Evolutionary conservation across 2,113 vertebrate genomes (phyloP), one percentile per base, ranked within the genome.

Genomic region (Butorides virescens): DNA sequence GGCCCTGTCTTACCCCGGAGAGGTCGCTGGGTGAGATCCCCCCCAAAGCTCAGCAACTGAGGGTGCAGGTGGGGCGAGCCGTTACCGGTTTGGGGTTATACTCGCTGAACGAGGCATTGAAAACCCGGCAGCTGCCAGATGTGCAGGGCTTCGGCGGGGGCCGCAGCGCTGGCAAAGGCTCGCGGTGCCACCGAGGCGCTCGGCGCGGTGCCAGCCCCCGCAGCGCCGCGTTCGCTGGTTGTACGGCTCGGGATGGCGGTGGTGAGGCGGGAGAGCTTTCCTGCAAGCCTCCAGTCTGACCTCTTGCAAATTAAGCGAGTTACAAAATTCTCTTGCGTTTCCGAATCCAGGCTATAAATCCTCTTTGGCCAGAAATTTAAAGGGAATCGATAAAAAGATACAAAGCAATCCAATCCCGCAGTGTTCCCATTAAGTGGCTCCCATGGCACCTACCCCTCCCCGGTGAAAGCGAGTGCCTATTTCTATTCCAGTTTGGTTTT

Each of bases 161-260:
- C n/a, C 9, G 10, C 20, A 1, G 23, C 18, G 39, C 0, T 3
- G 39, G 21, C 58, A 18, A 18, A 0, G 11, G 58, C 65, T 17
- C 44, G 5, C 0, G 2, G 12, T 13, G 46, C 72, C 30, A 15
- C 15, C 0, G 15, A 34, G 61, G 50, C 17, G 5, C 22, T 19
- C 4, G 50, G 13, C 5, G 42, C 19, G 56, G 11, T 26, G 32
- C 15, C 63, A 42, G 68, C 52, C 15, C 46, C 58, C 16, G 50
- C 9, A 9, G 9, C 16, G 47, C 6, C 53, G 0, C 7, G 3
- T 15, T 16, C 20, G 22, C 23, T 7, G 3, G 11, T 1, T 19
- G 20, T 1, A 2, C 2, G 34, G 32, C 34, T 44, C 59, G 2
- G 8, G 1, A 4, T 1, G 58, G 11, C 7, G 27, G 0, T 30